Evolutionary conservation across 2,113 vertebrate species (phyloP).

Genomic region (Taurulus bubalis): DNA sequence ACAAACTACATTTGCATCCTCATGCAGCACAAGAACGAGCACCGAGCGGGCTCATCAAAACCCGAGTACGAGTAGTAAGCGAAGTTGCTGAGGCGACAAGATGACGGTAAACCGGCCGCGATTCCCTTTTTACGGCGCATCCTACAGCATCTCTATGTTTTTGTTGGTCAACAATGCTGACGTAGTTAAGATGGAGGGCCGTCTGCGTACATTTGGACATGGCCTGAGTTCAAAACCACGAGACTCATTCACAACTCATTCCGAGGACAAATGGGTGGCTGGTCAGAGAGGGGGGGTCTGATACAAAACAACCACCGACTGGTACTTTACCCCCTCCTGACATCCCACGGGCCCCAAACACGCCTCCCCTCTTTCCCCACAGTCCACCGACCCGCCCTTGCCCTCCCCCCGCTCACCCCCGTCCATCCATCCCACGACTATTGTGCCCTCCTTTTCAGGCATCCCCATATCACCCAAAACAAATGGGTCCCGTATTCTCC

Average conservation of each 20-base stretch:
- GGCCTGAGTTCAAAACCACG: conserved; percentile 28
- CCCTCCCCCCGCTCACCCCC: conserved; percentile 6
- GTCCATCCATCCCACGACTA: conserved; percentile 53
- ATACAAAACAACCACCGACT: conserved; percentile 74
- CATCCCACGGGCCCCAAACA: conserved; percentile 68
- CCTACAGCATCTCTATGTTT: background rate
- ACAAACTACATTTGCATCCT: background rate
- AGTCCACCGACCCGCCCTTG: conserved; percentile 40
- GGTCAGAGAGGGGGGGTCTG: conserved; percentile 21
- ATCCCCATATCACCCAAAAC: conserved; percentile 81
- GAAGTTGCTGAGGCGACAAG: background rate
- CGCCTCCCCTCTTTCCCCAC: conserved; percentile 41
- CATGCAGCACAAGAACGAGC: background rate
- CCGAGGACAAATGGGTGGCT: conserved; percentile 53
- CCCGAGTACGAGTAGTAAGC: background rate
- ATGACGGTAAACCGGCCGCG: background rate
- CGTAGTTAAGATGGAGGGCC: background rate
- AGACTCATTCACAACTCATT: conserved; percentile 68
- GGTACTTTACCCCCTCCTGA: conserved; percentile 75
- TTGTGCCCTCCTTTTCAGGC: conserved; percentile 74
- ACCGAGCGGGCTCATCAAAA: background rate
- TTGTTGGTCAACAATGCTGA: background rate
- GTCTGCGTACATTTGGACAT: conserved; percentile 10
- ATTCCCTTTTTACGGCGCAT: background rate
- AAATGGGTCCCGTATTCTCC: conserved; percentile 76